These are phyloP conservation scores for Oreohelix idahoensis DNA, from an alignment of 1,140 invertebrate genomes.

Conservation along the genomic window DNA sequence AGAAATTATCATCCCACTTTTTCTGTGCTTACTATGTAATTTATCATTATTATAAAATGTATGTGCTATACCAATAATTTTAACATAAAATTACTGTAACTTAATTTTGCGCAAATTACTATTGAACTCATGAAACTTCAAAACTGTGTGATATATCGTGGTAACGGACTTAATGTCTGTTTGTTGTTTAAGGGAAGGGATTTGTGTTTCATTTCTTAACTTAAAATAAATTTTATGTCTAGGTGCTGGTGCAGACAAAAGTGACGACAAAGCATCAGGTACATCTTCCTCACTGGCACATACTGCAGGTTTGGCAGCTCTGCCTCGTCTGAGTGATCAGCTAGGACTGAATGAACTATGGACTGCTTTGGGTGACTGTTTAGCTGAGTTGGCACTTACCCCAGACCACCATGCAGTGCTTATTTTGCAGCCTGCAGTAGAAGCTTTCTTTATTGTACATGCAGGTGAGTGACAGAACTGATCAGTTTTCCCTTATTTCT, in stretches of 20 bases:
- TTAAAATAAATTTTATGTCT: neutral
- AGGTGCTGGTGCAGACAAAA: conserved; percentile 34
- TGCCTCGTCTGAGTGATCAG: conserved; percentile 82
- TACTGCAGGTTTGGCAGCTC: conserved; percentile 38
- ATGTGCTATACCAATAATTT: too few species aligned
- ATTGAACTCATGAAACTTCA: too few species aligned
- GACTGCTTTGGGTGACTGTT: conserved; percentile 86
- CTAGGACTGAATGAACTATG: conserved; percentile 80
- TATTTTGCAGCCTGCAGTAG: conserved; percentile 92
- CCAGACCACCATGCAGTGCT: conserved; percentile 94
- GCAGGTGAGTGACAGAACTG: conserved; percentile 77
- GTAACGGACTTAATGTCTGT: too few species aligned
- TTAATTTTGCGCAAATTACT: too few species aligned
- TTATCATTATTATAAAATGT: too few species aligned
- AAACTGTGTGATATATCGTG: too few species aligned
- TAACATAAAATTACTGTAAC: too few species aligned
- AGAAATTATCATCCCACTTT: too few species aligned
- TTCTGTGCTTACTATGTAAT: too few species aligned
- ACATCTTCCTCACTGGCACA: neutral
- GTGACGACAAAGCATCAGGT: conserved; percentile 37
- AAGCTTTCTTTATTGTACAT: conserved; percentile 92
- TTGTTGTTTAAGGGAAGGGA: too few species aligned
- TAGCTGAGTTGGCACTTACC: conserved; percentile 86
- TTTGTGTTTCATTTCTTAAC: neutral
- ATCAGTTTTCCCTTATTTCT: too few species aligned